phyloP scores from a whole-genome alignment of 2,888 invertebrate species.

The Zygothrica quintamaculata region DNA sequence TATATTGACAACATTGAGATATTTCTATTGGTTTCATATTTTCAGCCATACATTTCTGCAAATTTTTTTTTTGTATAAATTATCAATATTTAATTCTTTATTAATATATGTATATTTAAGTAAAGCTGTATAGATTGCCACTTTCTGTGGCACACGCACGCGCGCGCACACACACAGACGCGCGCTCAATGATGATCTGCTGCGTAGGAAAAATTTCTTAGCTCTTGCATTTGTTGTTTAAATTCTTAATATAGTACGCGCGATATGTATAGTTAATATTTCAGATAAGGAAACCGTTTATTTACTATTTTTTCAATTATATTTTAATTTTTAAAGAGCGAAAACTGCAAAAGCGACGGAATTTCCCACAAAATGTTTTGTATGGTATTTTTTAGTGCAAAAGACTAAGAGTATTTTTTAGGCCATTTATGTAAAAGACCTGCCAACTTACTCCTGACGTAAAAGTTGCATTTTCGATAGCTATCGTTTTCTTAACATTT shows the following conservation, averaged over 20 bases:
- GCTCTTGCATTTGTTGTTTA: constrained; percentile 33
- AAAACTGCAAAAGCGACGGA: constrained; percentile 71
- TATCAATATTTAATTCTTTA: constrained; percentile 55
- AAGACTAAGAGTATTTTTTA: constrained; percentile 43
- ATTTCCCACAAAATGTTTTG: constrained; percentile 73
- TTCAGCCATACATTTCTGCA: constrained; percentile 46
- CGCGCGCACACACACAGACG: constrained; percentile 62
- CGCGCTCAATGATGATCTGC: constrained; percentile 68
- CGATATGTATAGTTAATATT: constrained; percentile 27
- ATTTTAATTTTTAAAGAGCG: constrained; percentile 56
- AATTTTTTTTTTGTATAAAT: constrained; percentile 71
- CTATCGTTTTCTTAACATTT: constrained; percentile 5
- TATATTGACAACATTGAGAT: constrained; percentile 76
- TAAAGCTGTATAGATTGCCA: constrained; percentile 68
- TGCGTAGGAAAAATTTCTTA: constrained; percentile 69
- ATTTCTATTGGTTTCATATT: constrained; percentile 75
- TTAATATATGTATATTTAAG: constrained; percentile 53
- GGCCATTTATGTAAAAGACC: constrained; percentile 29
- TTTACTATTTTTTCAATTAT: constrained; percentile 48
- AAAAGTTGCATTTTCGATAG: constrained; percentile 12
- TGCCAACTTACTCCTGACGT: constrained; percentile 17
- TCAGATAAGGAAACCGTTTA: constrained; percentile 53
- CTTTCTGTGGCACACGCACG: constrained; percentile 74
- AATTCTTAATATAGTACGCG: constrained; percentile 10
- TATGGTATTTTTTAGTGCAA: constrained; percentile 60